Evolutionary conservation across 2,888 invertebrate species (phyloP).

Genomic region (Alloplasta piceator): DNA sequence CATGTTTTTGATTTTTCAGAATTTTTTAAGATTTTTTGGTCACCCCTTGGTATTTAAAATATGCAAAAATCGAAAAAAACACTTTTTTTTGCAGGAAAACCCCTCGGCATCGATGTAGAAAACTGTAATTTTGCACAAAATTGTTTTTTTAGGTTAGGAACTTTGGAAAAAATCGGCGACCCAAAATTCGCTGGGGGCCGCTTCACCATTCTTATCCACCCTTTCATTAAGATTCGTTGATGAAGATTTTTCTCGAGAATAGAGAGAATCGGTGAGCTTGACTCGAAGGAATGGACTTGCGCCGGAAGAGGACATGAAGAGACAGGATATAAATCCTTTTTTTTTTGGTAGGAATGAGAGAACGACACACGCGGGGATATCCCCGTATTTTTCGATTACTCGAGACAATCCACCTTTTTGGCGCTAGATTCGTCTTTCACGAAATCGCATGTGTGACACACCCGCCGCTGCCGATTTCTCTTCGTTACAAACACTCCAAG

Average conservation of each 20-base stretch:
- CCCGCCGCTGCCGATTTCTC: conserved; percentile 46
- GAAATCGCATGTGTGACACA: neutral
- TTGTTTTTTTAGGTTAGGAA: no score
- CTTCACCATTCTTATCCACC: no score
- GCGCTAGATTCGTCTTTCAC: conserved; percentile 32
- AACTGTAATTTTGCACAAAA: no score
- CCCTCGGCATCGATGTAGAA: no score
- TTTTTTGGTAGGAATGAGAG: conserved; percentile 35
- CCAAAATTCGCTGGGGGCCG: no score
- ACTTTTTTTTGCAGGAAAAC: no score
- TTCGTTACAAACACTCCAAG: conserved; percentile 43
- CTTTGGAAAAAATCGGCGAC: no score
- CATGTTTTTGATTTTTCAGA: no score
- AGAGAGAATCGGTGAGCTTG: neutral
- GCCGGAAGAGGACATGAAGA: conserved; percentile 2
- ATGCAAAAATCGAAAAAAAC: no score
- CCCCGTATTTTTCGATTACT: conserved; percentile 57
- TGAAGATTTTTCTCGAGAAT: neutral
- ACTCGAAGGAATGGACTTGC: no score
- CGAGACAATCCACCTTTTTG: conserved; percentile 36
- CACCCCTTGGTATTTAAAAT: no score
- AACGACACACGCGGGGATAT: neutral
- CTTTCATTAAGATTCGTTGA: conserved; percentile 13
- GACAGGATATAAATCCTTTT: conserved; percentile 47
- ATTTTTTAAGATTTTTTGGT: no score